Percentiles rank a stretch among this genome's conserved stretches.
phyloP scores from a whole-genome alignment of 2,888 invertebrate genomes.

The Phyllotreta striolata region DNA sequence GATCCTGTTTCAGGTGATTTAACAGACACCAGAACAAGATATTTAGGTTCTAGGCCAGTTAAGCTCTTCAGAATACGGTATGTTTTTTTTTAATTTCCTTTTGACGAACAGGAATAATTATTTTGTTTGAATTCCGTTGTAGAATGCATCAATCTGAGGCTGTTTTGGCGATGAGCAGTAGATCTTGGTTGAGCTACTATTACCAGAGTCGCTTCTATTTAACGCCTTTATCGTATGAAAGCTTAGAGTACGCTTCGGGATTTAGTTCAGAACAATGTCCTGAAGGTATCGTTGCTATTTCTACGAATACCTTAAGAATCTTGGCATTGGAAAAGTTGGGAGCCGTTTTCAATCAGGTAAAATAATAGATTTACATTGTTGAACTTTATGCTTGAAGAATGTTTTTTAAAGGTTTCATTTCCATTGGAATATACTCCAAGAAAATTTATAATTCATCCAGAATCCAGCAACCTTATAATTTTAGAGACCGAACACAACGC shows the following conservation, averaged over 20 bases:
- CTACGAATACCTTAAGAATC: slow-evolving; percentile 96
- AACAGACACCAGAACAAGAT: slow-evolving; percentile 96
- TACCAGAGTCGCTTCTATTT: slow-evolving; percentile 97
- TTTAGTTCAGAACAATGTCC: slow-evolving; percentile 98
- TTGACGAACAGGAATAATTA: not conserved
- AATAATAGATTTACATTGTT: slow-evolving; percentile 14
- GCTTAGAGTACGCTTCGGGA: slow-evolving; percentile 96
- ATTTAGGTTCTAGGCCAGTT: slow-evolving; percentile 89
- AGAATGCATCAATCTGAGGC: slow-evolving; percentile 96
- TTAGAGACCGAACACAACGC: slow-evolving; percentile 99
- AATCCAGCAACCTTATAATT: slow-evolving; percentile 87
- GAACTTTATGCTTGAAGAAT: slow-evolving; percentile 20
- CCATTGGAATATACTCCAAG: slow-evolving; percentile 96
- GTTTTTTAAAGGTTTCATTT: slow-evolving; percentile 69
- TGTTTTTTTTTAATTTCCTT: not conserved
- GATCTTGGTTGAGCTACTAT: slow-evolving; percentile 98
- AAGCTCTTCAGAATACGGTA: slow-evolving; percentile 63
- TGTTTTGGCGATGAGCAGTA: slow-evolving; percentile 95
- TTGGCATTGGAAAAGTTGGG: slow-evolving; percentile 97
- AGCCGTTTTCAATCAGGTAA: slow-evolving; percentile 92
- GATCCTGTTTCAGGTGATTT: slow-evolving; percentile 97
- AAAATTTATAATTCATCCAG: slow-evolving; percentile 91
- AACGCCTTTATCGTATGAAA: slow-evolving; percentile 95
- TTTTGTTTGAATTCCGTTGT: slow-evolving; percentile 17
- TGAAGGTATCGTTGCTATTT: slow-evolving; percentile 99